These are phyloP conservation scores for Lottia scabra DNA, from an alignment of 2,888 invertebrate species.

Conservation along the genomic window DNA sequence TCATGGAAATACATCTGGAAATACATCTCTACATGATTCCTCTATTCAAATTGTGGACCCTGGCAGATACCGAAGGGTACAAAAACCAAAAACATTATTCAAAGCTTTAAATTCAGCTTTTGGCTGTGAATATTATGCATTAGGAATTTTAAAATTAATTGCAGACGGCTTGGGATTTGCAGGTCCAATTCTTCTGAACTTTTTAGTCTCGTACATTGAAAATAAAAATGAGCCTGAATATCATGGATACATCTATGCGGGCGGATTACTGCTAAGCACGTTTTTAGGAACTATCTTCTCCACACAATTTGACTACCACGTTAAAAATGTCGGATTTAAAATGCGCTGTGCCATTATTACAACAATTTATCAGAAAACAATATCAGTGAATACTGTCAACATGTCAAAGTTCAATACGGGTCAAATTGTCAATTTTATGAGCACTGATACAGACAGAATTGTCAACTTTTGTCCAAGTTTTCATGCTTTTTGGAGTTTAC, in stretches of 20 bases:
- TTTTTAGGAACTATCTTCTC: slow-evolving; percentile 83
- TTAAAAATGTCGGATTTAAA: slow-evolving; percentile 82
- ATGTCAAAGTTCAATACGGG: slow-evolving; percentile 74
- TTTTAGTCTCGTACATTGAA: slow-evolving; percentile 83
- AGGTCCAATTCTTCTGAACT: slow-evolving; percentile 88
- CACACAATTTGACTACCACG: slow-evolving; percentile 90
- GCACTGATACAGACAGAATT: slow-evolving; percentile 94
- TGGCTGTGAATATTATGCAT: slow-evolving; percentile 62
- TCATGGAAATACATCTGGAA: background rate
- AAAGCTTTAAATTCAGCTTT: slow-evolving; percentile 58
- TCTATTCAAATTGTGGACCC: slow-evolving; percentile 2
- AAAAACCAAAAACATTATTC: slow-evolving; percentile 35
- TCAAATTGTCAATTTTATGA: slow-evolving; percentile 96
- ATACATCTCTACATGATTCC: slow-evolving; percentile 12
- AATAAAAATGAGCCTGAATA: slow-evolving; percentile 75
- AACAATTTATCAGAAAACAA: slow-evolving; percentile 81
- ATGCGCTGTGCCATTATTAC: slow-evolving; percentile 88
- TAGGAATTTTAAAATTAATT: slow-evolving; percentile 76
- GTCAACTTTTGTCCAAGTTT: slow-evolving; percentile 96
- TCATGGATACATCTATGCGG: slow-evolving; percentile 72
- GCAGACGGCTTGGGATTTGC: slow-evolving; percentile 88
- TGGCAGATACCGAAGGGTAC: background rate
- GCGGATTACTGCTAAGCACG: slow-evolving; percentile 77
- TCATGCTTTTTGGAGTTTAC: slow-evolving; percentile 96
- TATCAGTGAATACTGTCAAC: slow-evolving; percentile 71